Evolutionary conservation across 92 coral and sea anemone genomes (phyloP), one percentile per base, ranked within the genome.

Genomic region (Parazoanthus darwini): DNA sequence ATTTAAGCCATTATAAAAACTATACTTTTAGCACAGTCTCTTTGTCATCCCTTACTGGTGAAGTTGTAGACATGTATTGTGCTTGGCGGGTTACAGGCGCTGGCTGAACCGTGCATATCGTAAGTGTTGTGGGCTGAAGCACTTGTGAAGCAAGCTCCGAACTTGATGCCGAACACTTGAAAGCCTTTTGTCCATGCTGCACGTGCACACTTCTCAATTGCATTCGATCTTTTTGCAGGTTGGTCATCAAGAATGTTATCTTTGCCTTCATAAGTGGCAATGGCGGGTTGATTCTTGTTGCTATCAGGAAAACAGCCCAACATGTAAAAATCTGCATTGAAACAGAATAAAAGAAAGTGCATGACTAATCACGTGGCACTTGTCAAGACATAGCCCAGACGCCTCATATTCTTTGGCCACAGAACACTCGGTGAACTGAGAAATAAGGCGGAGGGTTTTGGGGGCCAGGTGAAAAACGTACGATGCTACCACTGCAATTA

Each of bases 131-230:
- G 77, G 6, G 86, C 77, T 1, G 86, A 37, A 13, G 37, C 77
- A 39, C 76, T 65, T 38, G 86, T 65, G 33, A 37, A 54, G 22
- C 86, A 82, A 48, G 37, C 33, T 33, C 86, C 86, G 0, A 16
- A 4, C 63, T 38, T 9, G 38, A 82, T 18, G 70, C 76, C 86
- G 36, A 82, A 82, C 51, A 82, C 86, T 67, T 82, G 86, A 66
- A 58, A 82, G 39, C 86, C 86, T 9, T 68, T 50, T 10, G 86
- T 37, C 86, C 86, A 82, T 7, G 86, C 86, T 39, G 63, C 58
- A n/a, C 86, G 86, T 67, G 86, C 86, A 38, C 86, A 82, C 59
- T 82, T 82, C 50, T 65, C 86, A 23, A 82, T 65, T 82, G 86
- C 86, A 7, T 65, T 66, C 14, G 54, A 8, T 66, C 86, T 66